A percentile compares a stretch with the other conserved stretches of the same genome.
phyloP scores from a whole-genome alignment of 2,797 vertebrate species.

The Coilia nasus region DNA sequence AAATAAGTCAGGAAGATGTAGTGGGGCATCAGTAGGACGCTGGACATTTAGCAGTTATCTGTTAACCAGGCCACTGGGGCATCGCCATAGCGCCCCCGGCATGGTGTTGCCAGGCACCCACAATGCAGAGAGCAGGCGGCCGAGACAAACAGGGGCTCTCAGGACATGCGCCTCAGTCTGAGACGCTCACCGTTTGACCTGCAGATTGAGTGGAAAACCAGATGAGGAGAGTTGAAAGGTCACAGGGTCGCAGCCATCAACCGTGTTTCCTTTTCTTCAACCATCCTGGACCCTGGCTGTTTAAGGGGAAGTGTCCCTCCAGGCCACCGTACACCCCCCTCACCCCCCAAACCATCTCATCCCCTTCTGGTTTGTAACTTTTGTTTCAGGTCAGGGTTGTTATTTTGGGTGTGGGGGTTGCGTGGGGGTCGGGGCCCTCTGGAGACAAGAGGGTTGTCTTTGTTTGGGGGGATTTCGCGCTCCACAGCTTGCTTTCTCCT shows the following conservation, averaged over 20 bases:
- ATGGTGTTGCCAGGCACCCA: neutral
- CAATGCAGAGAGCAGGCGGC: neutral
- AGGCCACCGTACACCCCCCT: neutral
- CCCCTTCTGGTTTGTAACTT: conserved; percentile 6
- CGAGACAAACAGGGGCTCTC: neutral
- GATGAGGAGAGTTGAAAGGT: conserved; percentile 19
- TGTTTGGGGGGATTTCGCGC: conserved; percentile 21
- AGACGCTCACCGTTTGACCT: conserved; percentile 20
- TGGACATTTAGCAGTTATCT: neutral
- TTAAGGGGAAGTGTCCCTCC: neutral
- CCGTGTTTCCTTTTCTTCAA: neutral
- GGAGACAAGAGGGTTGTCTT: conserved; percentile 1
- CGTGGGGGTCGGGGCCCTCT: conserved; percentile 5
- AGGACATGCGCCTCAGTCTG: conserved; percentile 15
- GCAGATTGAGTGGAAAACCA: conserved; percentile 22
- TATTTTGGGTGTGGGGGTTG: neutral
- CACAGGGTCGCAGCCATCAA: neutral
- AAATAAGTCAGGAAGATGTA: neutral
- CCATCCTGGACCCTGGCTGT: conserved; percentile 4
- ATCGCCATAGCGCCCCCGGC: neutral
- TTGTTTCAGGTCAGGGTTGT: conserved; percentile 22
- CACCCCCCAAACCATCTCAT: neutral
- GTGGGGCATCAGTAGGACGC: neutral
- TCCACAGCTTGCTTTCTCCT: conserved; percentile 18
- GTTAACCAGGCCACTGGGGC: neutral